phyloP scores from a whole-genome alignment of 2,797 vertebrate species.

The Silurus lanzhouensis region DNA sequence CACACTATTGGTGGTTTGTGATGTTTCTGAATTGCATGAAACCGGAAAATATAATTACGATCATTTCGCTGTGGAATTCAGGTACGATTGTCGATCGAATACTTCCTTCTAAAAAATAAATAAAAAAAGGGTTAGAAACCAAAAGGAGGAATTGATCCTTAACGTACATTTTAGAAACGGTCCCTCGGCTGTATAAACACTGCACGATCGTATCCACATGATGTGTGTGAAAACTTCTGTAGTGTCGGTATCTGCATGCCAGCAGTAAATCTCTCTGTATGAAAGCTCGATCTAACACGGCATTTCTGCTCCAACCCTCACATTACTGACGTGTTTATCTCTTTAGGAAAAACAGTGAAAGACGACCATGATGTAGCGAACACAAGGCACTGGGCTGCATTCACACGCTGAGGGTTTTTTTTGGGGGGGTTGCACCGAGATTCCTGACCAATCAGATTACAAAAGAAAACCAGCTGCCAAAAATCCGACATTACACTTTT shows the following conservation, averaged over 20 bases:
- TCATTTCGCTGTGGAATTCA: neutral
- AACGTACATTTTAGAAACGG: too few relatives aligned
- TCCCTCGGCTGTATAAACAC: neutral
- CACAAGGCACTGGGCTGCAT: neutral
- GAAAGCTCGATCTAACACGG: neutral
- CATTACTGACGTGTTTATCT: neutral
- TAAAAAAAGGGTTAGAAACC: neutral
- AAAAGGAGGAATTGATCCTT: neutral
- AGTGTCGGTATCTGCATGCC: constrained; percentile 51
- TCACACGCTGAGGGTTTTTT: neutral
- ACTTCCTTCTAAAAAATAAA: neutral
- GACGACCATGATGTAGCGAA: neutral
- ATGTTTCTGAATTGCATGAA: constrained; percentile 15
- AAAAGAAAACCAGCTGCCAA: neutral
- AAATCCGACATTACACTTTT: neutral
- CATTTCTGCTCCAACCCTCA: neutral
- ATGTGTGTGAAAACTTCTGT: constrained; percentile 25
- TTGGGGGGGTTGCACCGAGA: neutral
- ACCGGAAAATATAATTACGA: neutral
- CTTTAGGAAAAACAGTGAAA: neutral
- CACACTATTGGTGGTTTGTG: neutral
- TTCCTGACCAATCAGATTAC: neutral
- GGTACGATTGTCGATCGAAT: neutral
- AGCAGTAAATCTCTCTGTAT: neutral
- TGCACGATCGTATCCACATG: constrained; percentile 36